phyloP scores from a whole-genome alignment of 1,140 invertebrate species.

The Lethrus apterus region DNA sequence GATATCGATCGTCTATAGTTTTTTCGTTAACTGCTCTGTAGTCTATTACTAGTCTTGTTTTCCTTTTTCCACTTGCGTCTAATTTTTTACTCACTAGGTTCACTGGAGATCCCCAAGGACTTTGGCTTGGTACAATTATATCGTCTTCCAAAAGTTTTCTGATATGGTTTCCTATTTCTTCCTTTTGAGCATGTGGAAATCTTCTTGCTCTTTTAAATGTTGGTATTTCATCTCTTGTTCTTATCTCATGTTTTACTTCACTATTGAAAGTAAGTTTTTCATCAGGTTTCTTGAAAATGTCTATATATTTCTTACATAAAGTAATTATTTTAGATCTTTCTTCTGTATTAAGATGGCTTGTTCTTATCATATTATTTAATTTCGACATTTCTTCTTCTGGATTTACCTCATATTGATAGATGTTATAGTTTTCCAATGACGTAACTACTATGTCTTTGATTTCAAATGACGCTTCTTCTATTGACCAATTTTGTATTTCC shows the following conservation, averaged over 20 bases:
- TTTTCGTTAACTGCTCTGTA: no score
- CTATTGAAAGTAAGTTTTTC: conserved; percentile 2
- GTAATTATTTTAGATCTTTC: not conserved
- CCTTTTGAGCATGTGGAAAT: not conserved
- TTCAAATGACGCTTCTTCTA: not conserved
- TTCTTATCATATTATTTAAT: conserved; percentile 1
- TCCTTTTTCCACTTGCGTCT: no score
- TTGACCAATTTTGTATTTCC: conserved; percentile 8
- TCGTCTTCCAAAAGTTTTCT: no score
- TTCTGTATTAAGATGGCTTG: conserved; percentile 1
- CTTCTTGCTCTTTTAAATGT: not conserved
- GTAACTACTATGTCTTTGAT: not conserved
- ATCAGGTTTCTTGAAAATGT: conserved; percentile 1
- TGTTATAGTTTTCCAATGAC: conserved; percentile 3
- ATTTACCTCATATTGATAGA: conserved; percentile 6
- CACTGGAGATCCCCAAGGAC: no score
- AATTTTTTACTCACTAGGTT: no score
- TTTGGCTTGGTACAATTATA: no score
- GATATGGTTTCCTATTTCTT: conserved; percentile 3
- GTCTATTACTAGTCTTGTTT: no score
- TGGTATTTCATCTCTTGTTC: conserved; percentile 7
- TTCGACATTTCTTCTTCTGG: not conserved
- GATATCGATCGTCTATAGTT: no score
- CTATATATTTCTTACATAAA: conserved; percentile 2
- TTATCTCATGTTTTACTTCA: not conserved